Conservation (phyloP, 2,113 vertebrate species). For the Orthonyx spaldingii region DNA sequence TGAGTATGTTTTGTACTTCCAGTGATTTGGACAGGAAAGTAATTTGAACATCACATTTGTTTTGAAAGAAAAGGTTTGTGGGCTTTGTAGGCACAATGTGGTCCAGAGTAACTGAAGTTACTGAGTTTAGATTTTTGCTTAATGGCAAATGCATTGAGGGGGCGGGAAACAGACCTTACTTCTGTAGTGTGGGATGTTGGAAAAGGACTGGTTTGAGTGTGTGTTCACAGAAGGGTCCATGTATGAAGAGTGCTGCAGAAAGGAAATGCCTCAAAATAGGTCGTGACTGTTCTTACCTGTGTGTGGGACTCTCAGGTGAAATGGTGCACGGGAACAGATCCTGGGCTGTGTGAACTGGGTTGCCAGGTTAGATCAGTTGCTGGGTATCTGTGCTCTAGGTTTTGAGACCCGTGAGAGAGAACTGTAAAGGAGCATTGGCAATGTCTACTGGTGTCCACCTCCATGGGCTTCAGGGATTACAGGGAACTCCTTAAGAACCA, state of each 20-base stretch:
- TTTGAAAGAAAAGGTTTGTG: not conserved
- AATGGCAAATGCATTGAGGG: not conserved
- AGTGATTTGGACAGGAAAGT: not conserved
- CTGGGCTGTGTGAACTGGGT: not conserved
- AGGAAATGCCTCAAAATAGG: not conserved
- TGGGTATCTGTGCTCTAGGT: not conserved
- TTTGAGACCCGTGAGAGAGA: not conserved
- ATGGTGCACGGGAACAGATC: not conserved
- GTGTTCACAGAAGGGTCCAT: not conserved
- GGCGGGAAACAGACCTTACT: not conserved
- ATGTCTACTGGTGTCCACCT: fast-evolving
- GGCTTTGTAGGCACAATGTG: not conserved
- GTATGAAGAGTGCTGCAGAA: not conserved
- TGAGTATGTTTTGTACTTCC: not conserved
- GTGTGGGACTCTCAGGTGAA: not conserved
- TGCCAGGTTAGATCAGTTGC: not conserved
- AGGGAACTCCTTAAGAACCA: not conserved
- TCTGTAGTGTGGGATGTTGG: not conserved
- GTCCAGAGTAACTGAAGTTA: not conserved
- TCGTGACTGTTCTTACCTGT: not conserved
- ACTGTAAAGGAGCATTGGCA: not conserved
- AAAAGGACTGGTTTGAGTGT: not conserved
- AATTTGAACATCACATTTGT: not conserved
- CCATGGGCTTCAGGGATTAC: not conserved
- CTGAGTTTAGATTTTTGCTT: not conserved